A percentile compares a stretch with the other conserved stretches of the same genome.
Evolutionary conservation across 2,888 invertebrate genomes (phyloP).

Genomic region (Saturnia pavonia): DNA sequence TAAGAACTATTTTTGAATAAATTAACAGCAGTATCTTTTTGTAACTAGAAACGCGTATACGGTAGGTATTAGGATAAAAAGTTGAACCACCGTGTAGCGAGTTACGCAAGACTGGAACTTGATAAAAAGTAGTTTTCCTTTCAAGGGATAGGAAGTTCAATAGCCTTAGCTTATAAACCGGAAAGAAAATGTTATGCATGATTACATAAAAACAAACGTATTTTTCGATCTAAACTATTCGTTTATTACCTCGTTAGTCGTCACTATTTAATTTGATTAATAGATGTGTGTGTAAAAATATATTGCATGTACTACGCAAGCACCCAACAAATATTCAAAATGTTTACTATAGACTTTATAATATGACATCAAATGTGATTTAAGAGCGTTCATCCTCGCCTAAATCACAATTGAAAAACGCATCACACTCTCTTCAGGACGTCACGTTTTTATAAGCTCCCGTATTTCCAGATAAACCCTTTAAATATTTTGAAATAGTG

Average conservation of each 20-base stretch:
- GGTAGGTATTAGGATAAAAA: slow-evolving; percentile 64
- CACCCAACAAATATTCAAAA: neutral
- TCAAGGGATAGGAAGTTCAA: slow-evolving; percentile 72
- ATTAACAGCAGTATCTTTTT: slow-evolving; percentile 28
- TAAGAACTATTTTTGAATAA: slow-evolving; percentile 8
- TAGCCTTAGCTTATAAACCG: slow-evolving; percentile 53
- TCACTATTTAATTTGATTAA: neutral
- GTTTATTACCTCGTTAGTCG: neutral
- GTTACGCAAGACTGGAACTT: slow-evolving; percentile 72
- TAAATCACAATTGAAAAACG: neutral
- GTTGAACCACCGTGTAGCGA: slow-evolving; percentile 54
- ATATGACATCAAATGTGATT: neutral
- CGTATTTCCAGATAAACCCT: too few relatives aligned
- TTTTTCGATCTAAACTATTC: neutral
- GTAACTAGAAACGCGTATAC: slow-evolving; percentile 45
- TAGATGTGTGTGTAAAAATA: neutral
- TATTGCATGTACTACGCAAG: neutral
- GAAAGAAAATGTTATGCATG: slow-evolving; percentile 43
- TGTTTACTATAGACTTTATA: neutral
- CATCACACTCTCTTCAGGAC: neutral
- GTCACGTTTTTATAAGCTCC: neutral
- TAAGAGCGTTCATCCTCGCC: neutral
- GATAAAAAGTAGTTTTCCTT: slow-evolving; percentile 73
- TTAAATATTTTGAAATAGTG: too few relatives aligned
- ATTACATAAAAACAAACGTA: slow-evolving; percentile 22